phyloP scores from a whole-genome alignment of 1,140 invertebrate species.

The Aphelinus certus region DNA sequence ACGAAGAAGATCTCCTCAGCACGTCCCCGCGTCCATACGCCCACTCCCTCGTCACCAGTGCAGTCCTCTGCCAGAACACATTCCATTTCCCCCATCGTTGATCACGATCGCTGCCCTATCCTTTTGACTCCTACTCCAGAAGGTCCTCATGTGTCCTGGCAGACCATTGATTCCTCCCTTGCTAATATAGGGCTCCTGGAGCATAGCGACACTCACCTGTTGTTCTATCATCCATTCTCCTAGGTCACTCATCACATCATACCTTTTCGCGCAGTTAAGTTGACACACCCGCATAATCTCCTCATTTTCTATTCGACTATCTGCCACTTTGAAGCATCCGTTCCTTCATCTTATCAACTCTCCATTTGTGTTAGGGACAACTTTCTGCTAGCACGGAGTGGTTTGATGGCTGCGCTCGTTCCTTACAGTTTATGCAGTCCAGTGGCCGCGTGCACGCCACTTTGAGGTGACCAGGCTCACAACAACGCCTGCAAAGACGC shows the following conservation, averaged over 20 bases:
- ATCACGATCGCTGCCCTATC: neutral
- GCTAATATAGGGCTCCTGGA: slow-evolving; percentile 2
- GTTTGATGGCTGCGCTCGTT: neutral
- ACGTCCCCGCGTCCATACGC: neutral
- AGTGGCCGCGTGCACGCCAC: neutral
- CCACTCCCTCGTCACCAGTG: neutral
- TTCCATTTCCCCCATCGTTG: neutral
- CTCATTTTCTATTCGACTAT: neutral
- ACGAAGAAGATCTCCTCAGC: neutral
- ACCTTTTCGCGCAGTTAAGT: neutral
- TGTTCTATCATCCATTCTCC: neutral
- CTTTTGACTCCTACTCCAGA: neutral
- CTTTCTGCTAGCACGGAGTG: neutral
- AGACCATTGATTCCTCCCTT: neutral
- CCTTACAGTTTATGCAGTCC: slow-evolving; percentile 1
- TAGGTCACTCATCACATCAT: neutral
- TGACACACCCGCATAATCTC: neutral
- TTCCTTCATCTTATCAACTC: neutral
- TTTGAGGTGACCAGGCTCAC: neutral
- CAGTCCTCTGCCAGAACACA: neutral
- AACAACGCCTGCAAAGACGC: neutral
- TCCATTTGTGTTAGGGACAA: neutral
- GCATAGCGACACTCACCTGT: neutral
- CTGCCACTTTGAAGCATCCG: neutral
- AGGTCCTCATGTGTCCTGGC: neutral